phyloP scores from a whole-genome alignment of 2,797 vertebrate species.

The Odontamblyopus rebecca region DNA sequence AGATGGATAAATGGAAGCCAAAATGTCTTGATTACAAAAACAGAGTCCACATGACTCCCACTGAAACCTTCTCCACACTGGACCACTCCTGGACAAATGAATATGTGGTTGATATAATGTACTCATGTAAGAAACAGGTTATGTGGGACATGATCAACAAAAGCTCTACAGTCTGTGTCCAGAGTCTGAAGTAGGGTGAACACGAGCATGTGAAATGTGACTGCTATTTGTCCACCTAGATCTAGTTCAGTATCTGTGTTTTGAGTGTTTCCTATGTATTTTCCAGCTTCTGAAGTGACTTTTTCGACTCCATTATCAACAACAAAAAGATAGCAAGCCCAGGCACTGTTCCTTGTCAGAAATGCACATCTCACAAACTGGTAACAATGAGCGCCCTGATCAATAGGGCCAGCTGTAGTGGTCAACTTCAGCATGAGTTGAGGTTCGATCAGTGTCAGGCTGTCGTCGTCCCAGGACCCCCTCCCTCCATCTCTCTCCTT shows the following conservation, averaged over 20 bases:
- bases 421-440: conserved; percentile 15
- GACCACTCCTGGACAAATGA: too few relatives aligned
- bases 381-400: conserved; percentile 8
- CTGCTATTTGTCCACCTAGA: background rate
- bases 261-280: conserved; percentile 10
- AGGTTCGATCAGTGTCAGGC: conserved; percentile 26
- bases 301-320: conserved; percentile 8
- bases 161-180: background rate
- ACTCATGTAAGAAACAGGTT: too few relatives aligned
- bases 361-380: conserved; percentile 10
- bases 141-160: too few relatives aligned
- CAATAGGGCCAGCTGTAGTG: conserved; percentile 12
- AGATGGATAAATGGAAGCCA: too few relatives aligned
- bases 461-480: conserved; percentile 25
- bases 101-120: too few relatives aligned
- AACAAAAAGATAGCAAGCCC: background rate
- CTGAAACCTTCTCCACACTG: too few relatives aligned
- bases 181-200: background rate
- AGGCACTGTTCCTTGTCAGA: background rate
- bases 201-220: background rate
- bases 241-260: background rate
- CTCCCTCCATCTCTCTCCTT: conserved; percentile 2
- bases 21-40: too few relatives aligned
- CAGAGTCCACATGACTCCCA: too few relatives aligned
- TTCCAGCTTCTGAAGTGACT: conserved; percentile 1